Percentiles rank a stretch among this genome's conserved stretches.
Evolutionary conservation across 2,113 vertebrate species (phyloP).

Genomic region (Pedetes capensis): DNA sequence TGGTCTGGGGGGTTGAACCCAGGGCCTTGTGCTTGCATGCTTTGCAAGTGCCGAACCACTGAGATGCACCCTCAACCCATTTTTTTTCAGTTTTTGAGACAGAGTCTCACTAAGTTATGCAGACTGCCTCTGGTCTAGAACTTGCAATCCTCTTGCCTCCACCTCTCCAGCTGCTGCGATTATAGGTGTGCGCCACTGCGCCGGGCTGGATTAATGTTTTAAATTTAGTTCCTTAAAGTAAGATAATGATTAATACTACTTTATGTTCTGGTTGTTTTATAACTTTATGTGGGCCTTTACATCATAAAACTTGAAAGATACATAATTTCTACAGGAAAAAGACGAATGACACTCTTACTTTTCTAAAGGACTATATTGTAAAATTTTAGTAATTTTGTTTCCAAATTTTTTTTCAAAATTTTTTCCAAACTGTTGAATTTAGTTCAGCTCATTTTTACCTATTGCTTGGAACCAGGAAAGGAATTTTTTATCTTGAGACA

Average conservation of each 20-base stretch:
- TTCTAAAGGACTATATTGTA: background rate
- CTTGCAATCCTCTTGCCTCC: too few species aligned
- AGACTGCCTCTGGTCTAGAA: too few species aligned
- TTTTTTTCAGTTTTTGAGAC: too few species aligned
- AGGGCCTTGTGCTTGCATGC: too few species aligned
- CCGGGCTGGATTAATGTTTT: background rate
- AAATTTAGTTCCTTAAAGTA: constrained; percentile 35
- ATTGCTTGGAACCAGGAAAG: background rate
- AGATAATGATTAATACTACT: background rate
- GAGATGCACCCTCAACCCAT: too few species aligned
- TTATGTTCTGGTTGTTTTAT: constrained; percentile 2
- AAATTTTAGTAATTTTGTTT: constrained; percentile 54
- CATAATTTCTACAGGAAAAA: background rate
- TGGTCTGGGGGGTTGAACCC: too few species aligned
- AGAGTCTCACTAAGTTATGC: too few species aligned
- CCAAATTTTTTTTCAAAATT: background rate
- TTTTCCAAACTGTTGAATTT: background rate
- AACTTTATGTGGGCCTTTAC: background rate
- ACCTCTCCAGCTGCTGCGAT: too few species aligned
- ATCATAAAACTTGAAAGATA: constrained; percentile 8
- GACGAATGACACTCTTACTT: background rate
- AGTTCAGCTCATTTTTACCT: background rate
- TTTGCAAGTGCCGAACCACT: too few species aligned
- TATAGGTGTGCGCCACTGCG: too few species aligned
- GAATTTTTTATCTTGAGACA: too few species aligned